phyloP scores from a whole-genome alignment of 1,140 invertebrate genomes.

The Pristionchus pacificus region DNA sequence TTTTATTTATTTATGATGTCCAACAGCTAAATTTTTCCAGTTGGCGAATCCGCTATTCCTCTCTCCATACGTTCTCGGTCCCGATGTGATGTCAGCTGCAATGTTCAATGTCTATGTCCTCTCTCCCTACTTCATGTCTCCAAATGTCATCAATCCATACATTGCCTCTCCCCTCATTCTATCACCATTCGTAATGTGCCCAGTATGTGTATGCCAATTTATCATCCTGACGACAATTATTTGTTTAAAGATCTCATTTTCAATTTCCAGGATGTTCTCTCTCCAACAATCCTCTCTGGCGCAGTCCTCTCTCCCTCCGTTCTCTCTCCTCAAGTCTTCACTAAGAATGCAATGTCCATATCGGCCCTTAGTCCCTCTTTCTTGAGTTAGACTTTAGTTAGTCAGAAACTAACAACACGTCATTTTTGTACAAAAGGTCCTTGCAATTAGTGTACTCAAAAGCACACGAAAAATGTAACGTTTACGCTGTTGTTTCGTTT shows the following conservation, averaged over 20 bases:
- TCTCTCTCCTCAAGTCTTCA: slow-evolving; percentile 35
- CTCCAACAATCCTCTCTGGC: slow-evolving; percentile 37
- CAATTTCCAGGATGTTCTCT: slow-evolving; percentile 36
- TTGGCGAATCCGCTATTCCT: slow-evolving; percentile 37
- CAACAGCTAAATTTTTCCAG: background rate
- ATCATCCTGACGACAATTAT: too few relatives aligned
- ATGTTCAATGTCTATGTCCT: slow-evolving; percentile 41
- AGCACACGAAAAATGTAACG: too few relatives aligned
- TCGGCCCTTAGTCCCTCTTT: slow-evolving; percentile 34
- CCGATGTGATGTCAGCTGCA: slow-evolving; percentile 37
- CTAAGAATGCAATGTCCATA: slow-evolving; percentile 31
- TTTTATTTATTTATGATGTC: too few relatives aligned
- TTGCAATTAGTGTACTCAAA: too few relatives aligned
- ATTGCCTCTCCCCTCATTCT: slow-evolving; percentile 37
- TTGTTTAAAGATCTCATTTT: too few relatives aligned
- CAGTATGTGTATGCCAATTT: too few relatives aligned
- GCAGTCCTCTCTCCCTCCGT: slow-evolving; percentile 35
- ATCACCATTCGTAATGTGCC: slow-evolving; percentile 35
- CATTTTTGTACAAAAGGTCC: too few relatives aligned
- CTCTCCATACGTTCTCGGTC: slow-evolving; percentile 40
- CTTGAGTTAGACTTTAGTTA: too few relatives aligned
- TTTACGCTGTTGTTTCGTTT: too few relatives aligned
- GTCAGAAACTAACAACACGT: too few relatives aligned
- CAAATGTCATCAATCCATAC: slow-evolving; percentile 41
- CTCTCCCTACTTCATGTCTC: slow-evolving; percentile 39